Evolutionary conservation across 2,113 vertebrate genomes (phyloP).

Genomic region (Solenodon paradoxus): DNA sequence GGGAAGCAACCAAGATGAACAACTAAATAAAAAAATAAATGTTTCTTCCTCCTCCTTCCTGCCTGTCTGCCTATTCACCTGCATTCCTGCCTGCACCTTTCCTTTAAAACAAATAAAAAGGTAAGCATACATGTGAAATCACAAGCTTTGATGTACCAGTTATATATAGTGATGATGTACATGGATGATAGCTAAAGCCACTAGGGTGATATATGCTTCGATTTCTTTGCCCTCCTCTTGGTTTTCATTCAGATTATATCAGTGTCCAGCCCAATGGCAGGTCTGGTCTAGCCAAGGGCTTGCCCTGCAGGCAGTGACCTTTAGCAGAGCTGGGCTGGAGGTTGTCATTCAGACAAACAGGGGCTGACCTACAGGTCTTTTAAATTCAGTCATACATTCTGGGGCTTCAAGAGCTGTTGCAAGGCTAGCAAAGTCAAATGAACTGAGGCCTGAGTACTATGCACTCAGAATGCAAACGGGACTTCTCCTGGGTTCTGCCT

Average conservation of each 20-base stretch:
- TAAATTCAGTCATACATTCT: neutral
- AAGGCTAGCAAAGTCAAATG: neutral
- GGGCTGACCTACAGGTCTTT: slow-evolving; percentile 7
- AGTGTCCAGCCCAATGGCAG: neutral
- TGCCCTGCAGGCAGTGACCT: slow-evolving; percentile 32
- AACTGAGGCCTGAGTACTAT: neutral
- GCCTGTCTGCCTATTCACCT: no score
- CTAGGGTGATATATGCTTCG: neutral
- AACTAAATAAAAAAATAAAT: no score
- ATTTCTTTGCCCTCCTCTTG: neutral
- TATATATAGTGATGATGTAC: no score
- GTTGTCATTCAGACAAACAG: neutral
- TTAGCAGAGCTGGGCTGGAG: neutral
- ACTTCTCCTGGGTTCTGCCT: neutral
- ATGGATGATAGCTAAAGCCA: neutral
- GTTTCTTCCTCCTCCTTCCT: no score
- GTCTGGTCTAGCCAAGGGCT: neutral
- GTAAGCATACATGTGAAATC: no score
- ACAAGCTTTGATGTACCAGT: no score
- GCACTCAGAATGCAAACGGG: neutral
- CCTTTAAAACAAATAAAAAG: no score
- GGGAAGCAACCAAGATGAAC: no score
- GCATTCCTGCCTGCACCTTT: no score
- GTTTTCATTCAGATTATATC: slow-evolving; percentile 17
- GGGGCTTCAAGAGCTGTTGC: neutral